Percentiles rank a stretch among this genome's conserved stretches.
These are phyloP conservation scores for Sclerodermus sp. DNA, from an alignment of 2,888 invertebrate species.

Conservation along the genomic window DNA sequence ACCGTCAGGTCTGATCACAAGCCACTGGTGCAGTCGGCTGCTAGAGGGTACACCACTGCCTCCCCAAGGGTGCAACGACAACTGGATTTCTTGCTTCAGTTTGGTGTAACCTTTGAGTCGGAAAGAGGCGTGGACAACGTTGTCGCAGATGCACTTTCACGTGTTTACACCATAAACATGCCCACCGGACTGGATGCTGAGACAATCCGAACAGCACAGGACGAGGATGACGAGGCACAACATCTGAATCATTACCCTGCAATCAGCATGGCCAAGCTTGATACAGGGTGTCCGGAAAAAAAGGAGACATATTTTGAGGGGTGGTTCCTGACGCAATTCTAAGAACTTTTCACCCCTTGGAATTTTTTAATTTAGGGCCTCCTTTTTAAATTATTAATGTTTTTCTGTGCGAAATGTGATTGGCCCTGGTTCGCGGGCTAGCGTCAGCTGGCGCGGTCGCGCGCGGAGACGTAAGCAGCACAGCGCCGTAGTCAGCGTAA, in stretches of 20 bases:
- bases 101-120: slow-evolving; percentile 9
- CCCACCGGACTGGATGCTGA: not conserved
- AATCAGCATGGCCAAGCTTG: no score
- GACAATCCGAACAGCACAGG: not conserved
- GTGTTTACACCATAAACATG: not conserved
- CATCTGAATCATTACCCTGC: not conserved
- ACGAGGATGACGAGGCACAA: not conserved
- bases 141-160: not conserved
- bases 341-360: no score
- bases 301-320: no score
- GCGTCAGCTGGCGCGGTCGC: no score
- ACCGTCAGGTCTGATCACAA: slow-evolving; percentile 21
- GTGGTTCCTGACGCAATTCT: no score
- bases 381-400: no score
- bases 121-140: not conserved
- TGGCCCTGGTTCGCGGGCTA: no score
- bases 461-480: no score
- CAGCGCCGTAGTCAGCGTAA: no score
- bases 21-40: slow-evolving; percentile 20
- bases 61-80: slow-evolving; percentile 16
- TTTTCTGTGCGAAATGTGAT: no score
- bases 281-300: no score
- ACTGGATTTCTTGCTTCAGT: slow-evolving; percentile 18
- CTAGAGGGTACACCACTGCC: slow-evolving; percentile 10
- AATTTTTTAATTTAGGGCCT: no score